These are phyloP conservation scores for Pseudomyrmex flavicornis DNA, from an alignment of 1,140 invertebrate species.

Conservation along the genomic window DNA sequence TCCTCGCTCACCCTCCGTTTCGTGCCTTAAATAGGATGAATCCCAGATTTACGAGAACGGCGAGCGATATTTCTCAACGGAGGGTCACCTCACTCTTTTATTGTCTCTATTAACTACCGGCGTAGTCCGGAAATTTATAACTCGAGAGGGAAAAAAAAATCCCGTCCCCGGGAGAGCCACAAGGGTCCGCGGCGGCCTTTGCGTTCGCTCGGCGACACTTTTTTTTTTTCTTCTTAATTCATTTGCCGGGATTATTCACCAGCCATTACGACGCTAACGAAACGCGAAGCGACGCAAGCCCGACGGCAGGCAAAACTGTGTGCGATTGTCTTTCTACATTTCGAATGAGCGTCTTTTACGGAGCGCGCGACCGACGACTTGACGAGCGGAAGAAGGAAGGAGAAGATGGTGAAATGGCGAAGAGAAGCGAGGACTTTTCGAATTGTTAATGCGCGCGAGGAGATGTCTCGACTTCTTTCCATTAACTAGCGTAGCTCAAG, in stretches of 20 bases:
- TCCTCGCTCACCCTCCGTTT: too few relatives aligned
- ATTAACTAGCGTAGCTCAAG: constrained; percentile 61
- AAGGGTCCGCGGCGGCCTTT: background rate
- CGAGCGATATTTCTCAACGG: constrained; percentile 42
- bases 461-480: constrained; percentile 59
- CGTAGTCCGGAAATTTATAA: constrained; percentile 47
- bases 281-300: constrained; percentile 48
- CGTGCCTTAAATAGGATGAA: constrained; percentile 41
- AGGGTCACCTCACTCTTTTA: constrained; percentile 45
- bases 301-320: constrained; percentile 1
- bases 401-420: background rate
- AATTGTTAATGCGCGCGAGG: constrained; percentile 60
- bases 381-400: background rate
- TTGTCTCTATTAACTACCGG: constrained; percentile 52
- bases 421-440: constrained; percentile 9
- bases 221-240: constrained; percentile 54
- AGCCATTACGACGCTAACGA: constrained; percentile 56
- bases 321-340: constrained; percentile 55
- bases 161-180: background rate
- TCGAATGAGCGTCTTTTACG: constrained; percentile 50
- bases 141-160: background rate
- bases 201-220: constrained; percentile 40
- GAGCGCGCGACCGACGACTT: constrained; percentile 23
- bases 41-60: constrained; percentile 42
- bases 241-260: constrained; percentile 57